A percentile compares a stretch with the other conserved stretches of the same genome.
Conservation (phyloP, 1,140 invertebrate species). For the Teleopsis dalmanni region DNA sequence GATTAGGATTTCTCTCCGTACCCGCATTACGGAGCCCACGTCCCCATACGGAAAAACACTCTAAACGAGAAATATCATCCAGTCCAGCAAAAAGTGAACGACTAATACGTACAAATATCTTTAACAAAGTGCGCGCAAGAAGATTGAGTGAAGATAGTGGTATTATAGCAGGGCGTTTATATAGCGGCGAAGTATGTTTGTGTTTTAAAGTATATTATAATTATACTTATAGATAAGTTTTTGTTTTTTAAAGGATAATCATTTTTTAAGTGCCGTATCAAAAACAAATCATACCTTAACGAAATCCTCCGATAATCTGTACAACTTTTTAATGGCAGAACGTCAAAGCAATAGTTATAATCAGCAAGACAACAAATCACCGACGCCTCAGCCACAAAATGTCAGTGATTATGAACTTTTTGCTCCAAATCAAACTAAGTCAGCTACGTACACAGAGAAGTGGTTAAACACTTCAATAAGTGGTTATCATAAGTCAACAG, state of each 20-base stretch:
- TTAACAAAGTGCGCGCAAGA: slow-evolving; percentile 20
- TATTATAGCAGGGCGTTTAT: slow-evolving; percentile 33
- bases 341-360: neutral
- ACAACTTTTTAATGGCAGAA: slow-evolving; percentile 10
- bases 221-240: too few species aligned
- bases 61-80: slow-evolving; percentile 28
- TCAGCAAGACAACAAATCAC: slow-evolving; percentile 3
- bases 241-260: slow-evolving; percentile 10
- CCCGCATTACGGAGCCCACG: slow-evolving; percentile 28
- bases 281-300: slow-evolving; percentile 1
- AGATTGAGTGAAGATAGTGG: slow-evolving; percentile 39
- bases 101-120: slow-evolving; percentile 15
- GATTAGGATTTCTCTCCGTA: slow-evolving; percentile 39
- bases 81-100: slow-evolving; percentile 41
- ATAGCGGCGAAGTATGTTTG: slow-evolving; percentile 29
- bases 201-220: neutral
- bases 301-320: slow-evolving; percentile 13
- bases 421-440: neutral
- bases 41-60: slow-evolving; percentile 11
- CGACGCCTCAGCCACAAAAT: neutral
- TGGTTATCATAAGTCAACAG: slow-evolving; percentile 22
- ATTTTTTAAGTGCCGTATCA: neutral
- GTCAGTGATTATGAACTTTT: neutral
- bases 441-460: slow-evolving; percentile 28
- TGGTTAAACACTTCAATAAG: slow-evolving; percentile 32